Evolutionary conservation across 2,113 vertebrate genomes (phyloP).

Genomic region (Clarias gariepinus): DNA sequence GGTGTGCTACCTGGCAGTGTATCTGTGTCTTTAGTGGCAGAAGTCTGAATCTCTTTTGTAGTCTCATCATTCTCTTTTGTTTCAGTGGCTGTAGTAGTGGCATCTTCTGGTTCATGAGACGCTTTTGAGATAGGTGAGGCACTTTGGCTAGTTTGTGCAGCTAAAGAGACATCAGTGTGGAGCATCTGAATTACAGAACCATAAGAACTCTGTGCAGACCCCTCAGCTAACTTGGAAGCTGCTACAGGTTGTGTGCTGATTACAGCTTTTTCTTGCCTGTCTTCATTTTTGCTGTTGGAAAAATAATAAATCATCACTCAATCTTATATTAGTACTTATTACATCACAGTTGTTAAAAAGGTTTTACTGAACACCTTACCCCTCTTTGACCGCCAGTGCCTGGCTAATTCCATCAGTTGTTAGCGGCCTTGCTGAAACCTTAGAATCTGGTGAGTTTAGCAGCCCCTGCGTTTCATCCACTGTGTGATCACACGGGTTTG

Average conservation of each 20-base stretch:
- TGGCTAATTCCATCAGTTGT: neutral
- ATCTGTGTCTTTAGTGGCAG: slow-evolving; percentile 10
- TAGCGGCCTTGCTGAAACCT: slow-evolving; percentile 26
- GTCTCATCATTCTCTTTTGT: neutral
- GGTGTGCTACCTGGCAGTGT: neutral
- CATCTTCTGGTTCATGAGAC: neutral
- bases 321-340: neutral
- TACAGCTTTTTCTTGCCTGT: slow-evolving; percentile 1
- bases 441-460: slow-evolving; percentile 54
- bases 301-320: neutral
- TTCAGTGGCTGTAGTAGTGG: neutral
- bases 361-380: slow-evolving; percentile 28
- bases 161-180: slow-evolving; percentile 1
- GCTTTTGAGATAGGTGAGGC: neutral
- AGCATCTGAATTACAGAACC: slow-evolving; percentile 13
- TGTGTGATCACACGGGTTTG: slow-evolving; percentile 12
- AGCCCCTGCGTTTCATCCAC: slow-evolving; percentile 67
- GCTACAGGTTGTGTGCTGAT: slow-evolving; percentile 5
- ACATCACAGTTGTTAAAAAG: neutral
- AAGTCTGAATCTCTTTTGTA: neutral
- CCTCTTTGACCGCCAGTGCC: slow-evolving; percentile 23
- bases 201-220: slow-evolving; percentile 35
- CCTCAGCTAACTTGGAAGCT: neutral
- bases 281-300: slow-evolving; percentile 27
- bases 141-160: slow-evolving; percentile 34